phyloP scores from a whole-genome alignment of 92 coral and sea anemone species.

The Parazoanthus atlanticus region DNA sequence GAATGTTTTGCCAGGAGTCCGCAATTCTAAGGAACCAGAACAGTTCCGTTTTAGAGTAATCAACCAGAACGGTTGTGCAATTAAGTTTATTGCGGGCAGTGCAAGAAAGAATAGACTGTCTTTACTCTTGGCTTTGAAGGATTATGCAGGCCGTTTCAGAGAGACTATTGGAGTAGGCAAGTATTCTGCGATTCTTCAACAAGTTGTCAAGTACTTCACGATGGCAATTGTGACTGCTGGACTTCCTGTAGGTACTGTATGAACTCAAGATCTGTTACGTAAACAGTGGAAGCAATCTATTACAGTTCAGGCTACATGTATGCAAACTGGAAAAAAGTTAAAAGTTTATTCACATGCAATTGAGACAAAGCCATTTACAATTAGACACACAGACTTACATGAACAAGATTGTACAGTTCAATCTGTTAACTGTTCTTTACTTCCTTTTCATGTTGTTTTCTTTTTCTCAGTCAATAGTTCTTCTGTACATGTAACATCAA shows the following conservation, averaged over 20 bases:
- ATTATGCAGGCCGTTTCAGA: neutral
- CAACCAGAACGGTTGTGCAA: slow-evolving; percentile 41
- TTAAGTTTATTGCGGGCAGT: neutral
- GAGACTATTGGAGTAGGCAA: neutral
- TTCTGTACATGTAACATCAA: too few relatives aligned
- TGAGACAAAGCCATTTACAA: too few relatives aligned
- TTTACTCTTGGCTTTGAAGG: neutral
- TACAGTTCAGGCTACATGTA: too few relatives aligned
- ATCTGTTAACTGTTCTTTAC: too few relatives aligned
- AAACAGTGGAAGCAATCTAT: too few relatives aligned
- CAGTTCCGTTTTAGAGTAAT: slow-evolving; percentile 12
- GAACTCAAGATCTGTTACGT: too few relatives aligned
- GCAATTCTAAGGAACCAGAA: neutral
- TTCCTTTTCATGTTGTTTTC: too few relatives aligned
- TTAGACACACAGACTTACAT: too few relatives aligned
- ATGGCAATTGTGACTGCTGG: slow-evolving; percentile 20
- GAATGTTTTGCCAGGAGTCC: slow-evolving; percentile 6
- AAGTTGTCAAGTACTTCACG: slow-evolving; percentile 18
- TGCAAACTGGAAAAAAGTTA: too few relatives aligned
- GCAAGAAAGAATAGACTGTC: neutral
- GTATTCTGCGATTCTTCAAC: neutral
- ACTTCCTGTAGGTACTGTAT: slow-evolving; percentile 26
- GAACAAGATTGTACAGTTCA: too few relatives aligned
- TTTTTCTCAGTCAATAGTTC: too few relatives aligned
- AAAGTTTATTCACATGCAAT: too few relatives aligned